phyloP scores from a whole-genome alignment of 2,113 vertebrate genomes.

The Struthidea cinerea region DNA sequence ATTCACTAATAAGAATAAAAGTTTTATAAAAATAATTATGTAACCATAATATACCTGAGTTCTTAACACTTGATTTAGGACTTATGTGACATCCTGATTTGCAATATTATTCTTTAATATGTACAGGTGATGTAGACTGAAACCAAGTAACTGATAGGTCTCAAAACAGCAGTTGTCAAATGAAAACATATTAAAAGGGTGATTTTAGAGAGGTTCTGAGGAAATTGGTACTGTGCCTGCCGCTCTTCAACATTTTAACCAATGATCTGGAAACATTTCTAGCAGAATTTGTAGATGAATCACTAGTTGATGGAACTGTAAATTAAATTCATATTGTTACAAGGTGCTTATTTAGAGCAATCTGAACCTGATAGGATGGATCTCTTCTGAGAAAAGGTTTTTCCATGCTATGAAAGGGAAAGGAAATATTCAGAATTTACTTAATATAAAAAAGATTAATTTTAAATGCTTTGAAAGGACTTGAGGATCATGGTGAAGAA shows the following conservation, averaged over 20 bases:
- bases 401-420: background rate
- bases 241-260: background rate
- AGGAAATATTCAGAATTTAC: background rate
- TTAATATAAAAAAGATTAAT: background rate
- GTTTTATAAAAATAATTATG: background rate
- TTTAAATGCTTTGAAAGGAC: background rate
- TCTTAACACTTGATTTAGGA: background rate
- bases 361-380: background rate
- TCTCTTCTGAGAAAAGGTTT: background rate
- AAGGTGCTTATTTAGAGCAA: background rate
- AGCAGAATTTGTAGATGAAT: background rate
- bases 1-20: background rate
- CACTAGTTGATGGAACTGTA: background rate
- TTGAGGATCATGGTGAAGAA: background rate
- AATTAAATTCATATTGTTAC: background rate
- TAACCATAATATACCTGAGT: background rate
- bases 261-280: background rate
- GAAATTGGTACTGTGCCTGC: background rate
- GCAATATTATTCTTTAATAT: background rate
- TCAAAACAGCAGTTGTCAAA: background rate
- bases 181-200: background rate
- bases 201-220: background rate
- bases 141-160: background rate
- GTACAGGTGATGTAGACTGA: background rate
- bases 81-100: background rate